Base-by-base conservation (phyloP, 1,140 invertebrate genomes). In the Sitophilus oryzae region DNA sequence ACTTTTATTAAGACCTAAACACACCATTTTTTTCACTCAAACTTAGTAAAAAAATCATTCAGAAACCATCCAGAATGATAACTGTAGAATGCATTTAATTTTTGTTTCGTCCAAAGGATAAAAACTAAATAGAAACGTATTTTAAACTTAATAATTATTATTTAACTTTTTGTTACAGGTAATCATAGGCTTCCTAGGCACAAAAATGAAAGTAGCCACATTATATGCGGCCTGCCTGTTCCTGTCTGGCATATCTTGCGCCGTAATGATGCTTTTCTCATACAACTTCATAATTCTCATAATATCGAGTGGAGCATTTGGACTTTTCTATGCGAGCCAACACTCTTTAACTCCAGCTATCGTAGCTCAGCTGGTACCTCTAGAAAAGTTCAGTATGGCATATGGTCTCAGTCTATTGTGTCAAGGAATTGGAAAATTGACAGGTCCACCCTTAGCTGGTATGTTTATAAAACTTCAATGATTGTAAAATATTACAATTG, bases 331-430 rank as follows among this genome's bases (percentile, higher is more conserved):
- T 62, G 87, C 89, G 9, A 91, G 89, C 55, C 90, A 82, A 47
- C 93, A 91, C 66, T 89, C 89, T 0, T 86, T 93, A 47, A 90
- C 89, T 0, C 89, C 91, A 0, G 86, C 89, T 60, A 90, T 94
- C 64, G 71, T 93, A 40, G 89, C 89, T 1, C 81, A 90, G 62
- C 63, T 90, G 34, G 84, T 89, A 22, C 85, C 88, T 1, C 68
- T 91, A 56, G 86, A 89, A 40, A 74, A 79, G 40, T 93, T 96
- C 68, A 92, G 91, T 1, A 86, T 85, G 61, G 89, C 89, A 6
- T 95, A 95, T 71, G 92, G 93, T 23, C 73, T 95, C 25, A 82
- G 89, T 37, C 74, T 93, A 16, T 72, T 95, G 11, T 88, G 91
- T 63, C 89, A 94, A 74, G 93, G 92, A 2, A 71, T 82, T 52